Conservation (phyloP, 1,140 invertebrate genomes). For the Nixonia krombeini region DNA sequence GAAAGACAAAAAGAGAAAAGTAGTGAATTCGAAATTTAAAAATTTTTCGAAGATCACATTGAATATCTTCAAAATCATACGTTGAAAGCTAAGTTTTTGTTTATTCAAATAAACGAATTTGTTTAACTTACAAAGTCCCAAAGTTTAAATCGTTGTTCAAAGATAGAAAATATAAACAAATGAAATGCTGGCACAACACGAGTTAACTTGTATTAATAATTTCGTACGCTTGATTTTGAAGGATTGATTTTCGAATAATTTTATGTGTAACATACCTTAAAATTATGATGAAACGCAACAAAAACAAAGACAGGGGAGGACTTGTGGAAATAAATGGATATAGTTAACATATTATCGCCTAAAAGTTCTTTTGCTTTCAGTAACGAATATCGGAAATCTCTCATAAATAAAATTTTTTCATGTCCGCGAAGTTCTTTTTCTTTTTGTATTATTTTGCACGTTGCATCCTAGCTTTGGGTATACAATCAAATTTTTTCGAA, state of each 20-base stretch:
- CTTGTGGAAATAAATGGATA: neutral
- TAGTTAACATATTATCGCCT: constrained; percentile 1
- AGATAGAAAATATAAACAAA: too few relatives aligned
- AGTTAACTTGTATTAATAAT: too few relatives aligned
- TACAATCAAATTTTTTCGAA: neutral
- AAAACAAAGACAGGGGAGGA: constrained; percentile 1
- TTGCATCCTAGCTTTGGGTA: constrained; percentile 5
- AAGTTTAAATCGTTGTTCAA: too few relatives aligned
- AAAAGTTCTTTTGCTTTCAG: constrained; percentile 6
- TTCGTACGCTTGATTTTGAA: neutral
- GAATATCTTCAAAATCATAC: neutral
- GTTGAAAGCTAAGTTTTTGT: neutral
- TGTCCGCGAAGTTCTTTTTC: neutral
- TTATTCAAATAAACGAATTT: too few relatives aligned
- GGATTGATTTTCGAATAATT: neutral
- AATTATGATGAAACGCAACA: neutral
- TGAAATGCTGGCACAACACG: too few relatives aligned
- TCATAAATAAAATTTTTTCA: constrained; percentile 7
- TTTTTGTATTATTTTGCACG: neutral
- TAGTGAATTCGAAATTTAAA: constrained; percentile 13
- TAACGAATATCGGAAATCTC: neutral
- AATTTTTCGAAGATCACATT: neutral
- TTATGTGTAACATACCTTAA: too few relatives aligned
- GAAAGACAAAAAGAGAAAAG: constrained; percentile 39
- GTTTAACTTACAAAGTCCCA: too few relatives aligned